Base-by-base conservation (phyloP, 2,113 vertebrate species). In the Heterotilapia buettikoferi region DNA sequence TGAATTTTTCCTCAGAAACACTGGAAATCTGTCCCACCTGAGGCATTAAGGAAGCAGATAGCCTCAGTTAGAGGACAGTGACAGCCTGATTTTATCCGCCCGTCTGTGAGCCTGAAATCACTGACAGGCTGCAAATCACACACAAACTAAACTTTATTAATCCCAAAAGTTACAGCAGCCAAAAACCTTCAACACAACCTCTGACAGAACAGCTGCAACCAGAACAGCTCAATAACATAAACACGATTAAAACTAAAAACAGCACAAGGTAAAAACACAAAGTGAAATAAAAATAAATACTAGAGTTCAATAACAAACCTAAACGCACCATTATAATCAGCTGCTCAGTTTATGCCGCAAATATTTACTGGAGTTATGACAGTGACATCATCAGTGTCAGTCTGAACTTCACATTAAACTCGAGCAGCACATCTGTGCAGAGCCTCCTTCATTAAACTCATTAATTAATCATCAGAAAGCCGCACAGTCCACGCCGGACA, bases 21-120 rank as follows among this genome's bases (percentile, higher is more conserved):
- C 52, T 66, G 33, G 36, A 57, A 52, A 14, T 29, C 5, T 59
- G 21, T 71, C 40, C 78, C 13, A 45, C 52, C 82, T 31, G 38
- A 16, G 57, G 0, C n/a, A 57, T 2, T 43, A 6, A 2, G n/a
- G 38, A 0, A 57, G 7, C 24, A 21, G 9, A n/a, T 68, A 9
- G 54, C 14, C 38, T 53, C 61, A 12, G 61, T 66, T n/a, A 24
- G 57, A 79, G 11, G 13, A 38, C 50, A 24, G n/a, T 26, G 14
- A 29, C 24, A 11, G 71, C 9, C 43, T 76, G 71, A 29, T 76
- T 45, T 45, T 16, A 43, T 24, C 1, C 63, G 7, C 19, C 63
- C 3, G 19, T 7, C 10, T 40, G 63, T 68, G 19, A 68, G 2
- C 4, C 63, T 68, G 33, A 68, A 2, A 71, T 13, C 68, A 18